Percentiles rank a stretch among this genome's conserved stretches.
These are phyloP conservation scores for Mungos mungo DNA, from an alignment of 2,113 vertebrate species.

Conservation along the genomic window DNA sequence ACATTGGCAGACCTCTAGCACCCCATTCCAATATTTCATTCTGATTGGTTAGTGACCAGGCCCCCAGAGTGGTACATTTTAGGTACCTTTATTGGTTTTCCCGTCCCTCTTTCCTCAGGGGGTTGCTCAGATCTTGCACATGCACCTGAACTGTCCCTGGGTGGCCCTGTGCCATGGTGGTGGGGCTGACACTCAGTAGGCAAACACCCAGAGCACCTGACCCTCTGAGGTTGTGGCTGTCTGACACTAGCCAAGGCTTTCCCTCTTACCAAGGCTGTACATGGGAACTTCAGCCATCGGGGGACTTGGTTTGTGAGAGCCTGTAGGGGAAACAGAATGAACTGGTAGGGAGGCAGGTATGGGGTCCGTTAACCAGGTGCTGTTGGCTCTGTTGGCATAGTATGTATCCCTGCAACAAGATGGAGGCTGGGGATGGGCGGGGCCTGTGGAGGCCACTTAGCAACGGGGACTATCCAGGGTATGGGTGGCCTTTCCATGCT, in stretches of 20 bases:
- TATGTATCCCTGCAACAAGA: background rate
- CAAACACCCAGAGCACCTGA: too few relatives aligned
- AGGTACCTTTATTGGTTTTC: background rate
- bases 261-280: background rate
- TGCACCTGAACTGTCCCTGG: background rate
- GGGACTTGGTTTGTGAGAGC: background rate
- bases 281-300: background rate
- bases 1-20: background rate
- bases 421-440: too few relatives aligned
- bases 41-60: background rate
- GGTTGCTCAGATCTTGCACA: background rate
- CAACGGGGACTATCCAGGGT: accelerated
- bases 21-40: background rate
- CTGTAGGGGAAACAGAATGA: too few relatives aligned
- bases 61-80: background rate
- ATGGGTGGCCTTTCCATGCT: background rate
- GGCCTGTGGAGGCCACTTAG: background rate
- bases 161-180: background rate
- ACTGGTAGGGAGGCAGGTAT: too few relatives aligned
- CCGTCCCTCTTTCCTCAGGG: background rate
- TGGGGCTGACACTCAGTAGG: too few relatives aligned
- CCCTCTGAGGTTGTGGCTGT: background rate
- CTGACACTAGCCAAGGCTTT: background rate
- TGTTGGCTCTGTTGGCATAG: background rate
- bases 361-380: background rate